A percentile compares a stretch with the other conserved stretches of the same genome.
Conservation (phyloP, 2,113 vertebrate species). For the Mystacornis crossleyi region DNA sequence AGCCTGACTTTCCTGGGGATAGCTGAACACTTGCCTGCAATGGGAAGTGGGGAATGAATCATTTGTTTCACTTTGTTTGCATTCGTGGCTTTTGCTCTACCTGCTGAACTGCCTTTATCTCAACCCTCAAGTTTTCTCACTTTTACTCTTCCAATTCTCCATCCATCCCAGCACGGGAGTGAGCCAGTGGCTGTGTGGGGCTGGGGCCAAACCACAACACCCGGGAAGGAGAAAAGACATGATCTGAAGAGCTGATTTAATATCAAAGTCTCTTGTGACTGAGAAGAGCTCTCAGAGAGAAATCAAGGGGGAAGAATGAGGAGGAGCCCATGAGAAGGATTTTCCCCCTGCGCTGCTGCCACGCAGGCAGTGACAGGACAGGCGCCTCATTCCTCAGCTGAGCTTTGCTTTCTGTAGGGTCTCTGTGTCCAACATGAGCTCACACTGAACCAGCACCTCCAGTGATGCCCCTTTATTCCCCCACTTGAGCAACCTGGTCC, state of each 20-base stretch:
- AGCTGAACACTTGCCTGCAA: not conserved
- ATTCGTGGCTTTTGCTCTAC: not conserved
- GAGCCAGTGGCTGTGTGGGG: not conserved
- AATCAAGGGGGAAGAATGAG: not conserved
- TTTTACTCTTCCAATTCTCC: not conserved
- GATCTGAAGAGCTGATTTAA: not conserved
- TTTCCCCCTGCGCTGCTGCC: fast-evolving
- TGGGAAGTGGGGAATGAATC: not conserved
- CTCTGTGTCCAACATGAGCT: fast-evolving
- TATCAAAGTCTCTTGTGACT: not conserved
- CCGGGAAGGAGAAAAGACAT: not conserved
- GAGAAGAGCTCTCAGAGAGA: not conserved
- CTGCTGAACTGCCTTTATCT: not conserved
- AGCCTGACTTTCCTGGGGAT: not conserved
- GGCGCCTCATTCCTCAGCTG: not conserved
- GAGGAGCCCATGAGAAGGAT: not conserved
- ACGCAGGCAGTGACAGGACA: not conserved
- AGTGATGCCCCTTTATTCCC: not conserved
- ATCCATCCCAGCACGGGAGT: fast-evolving
- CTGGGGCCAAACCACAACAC: not conserved
- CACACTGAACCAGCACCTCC: not conserved
- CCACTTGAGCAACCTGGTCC: not conserved
- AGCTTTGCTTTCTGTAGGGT: not conserved
- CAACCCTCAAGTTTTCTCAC: not conserved
- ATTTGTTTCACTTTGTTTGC: not conserved